Base-by-base conservation (phyloP, 2,113 vertebrate genomes). In the Sturnus vulgaris region DNA sequence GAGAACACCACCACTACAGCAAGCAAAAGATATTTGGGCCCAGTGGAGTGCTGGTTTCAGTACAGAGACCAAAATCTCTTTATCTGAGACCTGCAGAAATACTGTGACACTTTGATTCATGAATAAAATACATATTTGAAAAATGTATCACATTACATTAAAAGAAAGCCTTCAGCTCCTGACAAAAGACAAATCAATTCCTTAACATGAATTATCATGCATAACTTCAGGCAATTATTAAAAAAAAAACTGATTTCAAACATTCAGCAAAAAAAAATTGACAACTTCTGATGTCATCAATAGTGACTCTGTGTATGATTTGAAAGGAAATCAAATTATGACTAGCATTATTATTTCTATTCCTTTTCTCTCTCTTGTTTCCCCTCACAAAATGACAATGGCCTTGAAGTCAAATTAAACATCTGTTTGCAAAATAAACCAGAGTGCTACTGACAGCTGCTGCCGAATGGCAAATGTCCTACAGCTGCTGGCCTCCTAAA, bases 341-440 rank as follows among this genome's bases (percentile, higher is more conserved):
- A 97, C 87, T 95, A 90, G 91, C 93, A 92, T 83, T 66, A 97
- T 97, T 97, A 97, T 97, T 98, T 95, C 95, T 93, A 68, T 92
- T 97, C 90, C 73, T 90, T 95, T 97, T 68, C 65, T 89, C 89
- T 86, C 82, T 91, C 70, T 93, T 93, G 86, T 93, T 96, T 95
- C 77, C 82, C 89, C 86, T 97, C 57, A 97, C 95, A 97, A 97
- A 93, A 49, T 95, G 97, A 97, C 96, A 97, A 88, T 84, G 88
- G 72, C 88, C 92, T 79, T 66, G 78, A 97, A 98, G 96, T 97
- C 92, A 97, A 97, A 98, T 98, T 97, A 97, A 98, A 98, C 98
- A 98, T 98, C 97, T 98, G 98, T 96, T 98, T 98, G 88, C 95
- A 97, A 97, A 98, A 97, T 92, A 98, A 98, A 96, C 95, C 72